Evolutionary conservation across 2,888 invertebrate genomes (phyloP).

Genomic region (Atrina japonica): DNA sequence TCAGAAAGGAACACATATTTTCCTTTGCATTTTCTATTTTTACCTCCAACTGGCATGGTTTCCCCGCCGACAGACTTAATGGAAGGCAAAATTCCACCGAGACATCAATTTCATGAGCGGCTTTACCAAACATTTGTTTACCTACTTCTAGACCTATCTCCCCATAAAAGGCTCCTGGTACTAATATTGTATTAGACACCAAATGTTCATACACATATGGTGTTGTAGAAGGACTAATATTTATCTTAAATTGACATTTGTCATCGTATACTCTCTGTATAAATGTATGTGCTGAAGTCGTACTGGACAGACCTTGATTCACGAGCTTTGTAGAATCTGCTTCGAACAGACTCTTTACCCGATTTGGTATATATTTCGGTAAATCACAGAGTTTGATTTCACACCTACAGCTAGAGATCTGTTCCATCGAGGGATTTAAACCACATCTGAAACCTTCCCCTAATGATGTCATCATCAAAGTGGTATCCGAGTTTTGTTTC

Average conservation of each 20-base stretch:
- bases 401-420: constrained; percentile 13
- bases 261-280: background rate
- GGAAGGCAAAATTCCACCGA: constrained; percentile 18
- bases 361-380: constrained; percentile 46
- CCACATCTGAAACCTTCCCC: constrained; percentile 20
- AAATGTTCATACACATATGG: constrained; percentile 55
- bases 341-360: constrained; percentile 9
- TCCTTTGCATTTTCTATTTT: background rate
- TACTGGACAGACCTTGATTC: background rate
- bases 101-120: background rate
- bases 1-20: background rate
- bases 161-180: constrained; percentile 53
- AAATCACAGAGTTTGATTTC: constrained; percentile 37
- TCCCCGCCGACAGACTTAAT: background rate
- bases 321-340: constrained; percentile 8
- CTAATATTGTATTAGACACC: constrained; percentile 42
- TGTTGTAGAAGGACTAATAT: constrained; percentile 27
- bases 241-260: constrained; percentile 17
- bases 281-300: constrained; percentile 8
- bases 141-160: constrained; percentile 50
- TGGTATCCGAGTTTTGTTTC: background rate
- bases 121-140: background rate
- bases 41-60: background rate
- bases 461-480: background rate
- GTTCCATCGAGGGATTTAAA: constrained; percentile 12